These are phyloP conservation scores for Drosophila ananassae DNA, from an alignment of 1,140 invertebrate genomes.

Conservation along the genomic window DNA sequence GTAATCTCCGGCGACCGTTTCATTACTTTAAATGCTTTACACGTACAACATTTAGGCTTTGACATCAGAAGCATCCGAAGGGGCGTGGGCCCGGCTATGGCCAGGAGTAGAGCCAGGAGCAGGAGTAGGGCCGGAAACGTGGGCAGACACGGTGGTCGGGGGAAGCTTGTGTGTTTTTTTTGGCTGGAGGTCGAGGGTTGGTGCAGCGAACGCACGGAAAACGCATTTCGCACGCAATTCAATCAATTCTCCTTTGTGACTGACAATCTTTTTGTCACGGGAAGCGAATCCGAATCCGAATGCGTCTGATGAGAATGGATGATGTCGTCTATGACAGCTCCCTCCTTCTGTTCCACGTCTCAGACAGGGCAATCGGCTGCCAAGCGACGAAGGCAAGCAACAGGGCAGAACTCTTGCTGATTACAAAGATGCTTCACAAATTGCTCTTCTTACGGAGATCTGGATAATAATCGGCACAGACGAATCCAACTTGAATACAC, in stretches of 20 bases:
- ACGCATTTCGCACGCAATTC: conserved; percentile 81
- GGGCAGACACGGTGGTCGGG: conserved; percentile 47
- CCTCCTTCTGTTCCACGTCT: conserved; percentile 2
- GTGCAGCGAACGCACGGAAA: conserved; percentile 60
- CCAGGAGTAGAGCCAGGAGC: conserved; percentile 10
- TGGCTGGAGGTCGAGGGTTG: conserved; percentile 48
- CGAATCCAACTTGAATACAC: background rate
- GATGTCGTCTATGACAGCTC: conserved; percentile 45
- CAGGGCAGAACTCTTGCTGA: background rate
- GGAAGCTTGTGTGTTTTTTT: conserved; percentile 4
- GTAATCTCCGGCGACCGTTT: conserved; percentile 39
- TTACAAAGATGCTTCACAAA: background rate
- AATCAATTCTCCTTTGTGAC: conserved; percentile 75
- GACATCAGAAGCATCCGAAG: conserved; percentile 8
- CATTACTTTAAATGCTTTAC: conserved; percentile 82
- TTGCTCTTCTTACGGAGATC: background rate
- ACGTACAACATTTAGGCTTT: conserved; percentile 69
- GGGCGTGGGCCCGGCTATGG: background rate
- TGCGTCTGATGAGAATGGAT: conserved; percentile 60
- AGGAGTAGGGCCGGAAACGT: conserved; percentile 22
- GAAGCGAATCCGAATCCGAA: conserved; percentile 13
- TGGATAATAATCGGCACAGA: background rate
- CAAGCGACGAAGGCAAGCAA: background rate
- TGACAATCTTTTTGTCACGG: conserved; percentile 73
- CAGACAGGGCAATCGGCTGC: background rate